Percentiles rank a stretch among this genome's conserved stretches.
Conservation (phyloP, 2,888 invertebrate genomes). For the Melipona bicolor region DNA sequence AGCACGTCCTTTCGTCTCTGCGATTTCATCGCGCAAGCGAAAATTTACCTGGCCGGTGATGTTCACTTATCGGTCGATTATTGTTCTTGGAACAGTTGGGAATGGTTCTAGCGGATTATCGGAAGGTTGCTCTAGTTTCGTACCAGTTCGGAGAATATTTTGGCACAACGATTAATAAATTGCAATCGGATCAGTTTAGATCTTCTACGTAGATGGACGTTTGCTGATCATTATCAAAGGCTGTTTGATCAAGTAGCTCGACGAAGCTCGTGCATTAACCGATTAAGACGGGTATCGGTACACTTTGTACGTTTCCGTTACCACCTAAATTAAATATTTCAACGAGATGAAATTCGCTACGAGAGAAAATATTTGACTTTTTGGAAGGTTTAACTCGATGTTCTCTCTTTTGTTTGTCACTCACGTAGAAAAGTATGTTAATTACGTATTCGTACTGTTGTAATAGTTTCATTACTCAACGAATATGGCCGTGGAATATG, state of each 20-base stretch:
- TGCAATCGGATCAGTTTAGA: constrained; percentile 32
- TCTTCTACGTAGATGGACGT: constrained; percentile 29
- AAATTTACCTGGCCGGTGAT: background rate
- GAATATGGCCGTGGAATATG: background rate
- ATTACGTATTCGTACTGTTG: constrained; percentile 1
- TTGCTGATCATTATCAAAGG: constrained; percentile 31
- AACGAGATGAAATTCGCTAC: background rate
- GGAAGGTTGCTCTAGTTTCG: constrained; percentile 39
- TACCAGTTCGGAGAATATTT: constrained; percentile 33
- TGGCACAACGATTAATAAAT: constrained; percentile 39
- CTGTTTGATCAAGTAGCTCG: constrained; percentile 12
- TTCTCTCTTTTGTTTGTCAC: background rate
- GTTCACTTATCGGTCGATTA: constrained; percentile 2
- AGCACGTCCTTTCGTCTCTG: background rate
- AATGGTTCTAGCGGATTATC: constrained; percentile 42
- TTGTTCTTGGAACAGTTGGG: constrained; percentile 44
- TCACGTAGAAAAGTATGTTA: background rate
- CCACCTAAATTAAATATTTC: background rate
- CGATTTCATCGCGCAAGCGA: background rate
- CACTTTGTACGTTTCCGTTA: background rate
- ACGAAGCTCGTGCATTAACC: constrained; percentile 34
- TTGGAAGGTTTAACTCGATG: background rate
- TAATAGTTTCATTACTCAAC: constrained; percentile 28
- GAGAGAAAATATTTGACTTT: background rate
- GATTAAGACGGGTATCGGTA: constrained; percentile 15